A percentile compares a stretch with the other conserved stretches of the same genome.
Evolutionary conservation across 2,888 invertebrate species (phyloP).

Genomic region (Agonopterix arenella): DNA sequence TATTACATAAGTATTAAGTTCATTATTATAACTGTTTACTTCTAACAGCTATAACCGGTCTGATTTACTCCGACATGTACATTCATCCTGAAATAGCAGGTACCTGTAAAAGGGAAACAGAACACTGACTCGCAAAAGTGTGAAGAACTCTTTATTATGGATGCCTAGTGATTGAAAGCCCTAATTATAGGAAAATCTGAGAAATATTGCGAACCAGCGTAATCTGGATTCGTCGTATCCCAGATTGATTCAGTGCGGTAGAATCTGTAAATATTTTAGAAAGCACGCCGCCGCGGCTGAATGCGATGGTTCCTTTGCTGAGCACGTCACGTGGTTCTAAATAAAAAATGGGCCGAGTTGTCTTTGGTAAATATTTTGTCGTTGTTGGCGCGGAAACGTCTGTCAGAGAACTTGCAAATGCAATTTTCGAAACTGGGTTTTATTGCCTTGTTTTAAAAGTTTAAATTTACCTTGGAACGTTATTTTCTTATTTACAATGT

Average conservation of each 20-base stretch:
- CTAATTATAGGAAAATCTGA: conserved; percentile 7
- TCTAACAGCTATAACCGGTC: too few species aligned
- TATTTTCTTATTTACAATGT: too few species aligned
- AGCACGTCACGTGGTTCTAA: conserved; percentile 27
- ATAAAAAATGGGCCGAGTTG: conserved; percentile 35
- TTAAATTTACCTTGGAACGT: too few species aligned
- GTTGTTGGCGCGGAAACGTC: conserved; percentile 13
- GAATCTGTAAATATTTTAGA: conserved; percentile 46
- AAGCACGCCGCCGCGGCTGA: conserved; percentile 17
- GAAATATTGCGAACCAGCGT: conserved; percentile 41
- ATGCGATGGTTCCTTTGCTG: conserved; percentile 30
- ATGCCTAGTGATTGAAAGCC: too few species aligned
- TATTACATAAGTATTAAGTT: too few species aligned
- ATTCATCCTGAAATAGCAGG: too few species aligned
- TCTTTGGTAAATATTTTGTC: conserved; percentile 16
- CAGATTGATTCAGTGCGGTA: conserved; percentile 50
- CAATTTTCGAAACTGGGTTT: background rate
- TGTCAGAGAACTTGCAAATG: conserved; percentile 10
- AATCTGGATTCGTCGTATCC: conserved; percentile 33
- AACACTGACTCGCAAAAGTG: too few species aligned
- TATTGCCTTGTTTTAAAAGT: too few species aligned
- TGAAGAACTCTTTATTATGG: too few species aligned
- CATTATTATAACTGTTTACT: too few species aligned
- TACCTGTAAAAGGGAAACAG: too few species aligned
- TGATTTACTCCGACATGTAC: too few species aligned